Evolutionary conservation across 92 coral and sea anemone species (phyloP), one percentile per base, ranked within the genome.

Genomic region (Siderastrea siderea): DNA sequence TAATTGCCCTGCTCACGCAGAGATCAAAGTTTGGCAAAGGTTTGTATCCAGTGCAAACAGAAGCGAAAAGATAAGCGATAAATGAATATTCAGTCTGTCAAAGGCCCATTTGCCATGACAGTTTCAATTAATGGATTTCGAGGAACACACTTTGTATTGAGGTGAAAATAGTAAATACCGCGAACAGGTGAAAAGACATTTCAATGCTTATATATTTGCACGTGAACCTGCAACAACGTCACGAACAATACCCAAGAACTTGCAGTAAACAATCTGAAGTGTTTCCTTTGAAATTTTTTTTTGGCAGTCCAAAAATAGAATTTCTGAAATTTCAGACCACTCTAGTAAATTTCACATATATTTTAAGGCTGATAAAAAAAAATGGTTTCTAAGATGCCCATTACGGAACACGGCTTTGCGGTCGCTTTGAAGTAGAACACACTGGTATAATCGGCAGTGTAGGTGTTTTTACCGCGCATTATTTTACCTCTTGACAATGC

Each of bases 31-130:
- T 81, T 81, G 65, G 71, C 50, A 52, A 75, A 75, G 61, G 72
- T 68, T 68, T 51, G 17, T 83, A 9, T 60, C 79, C 68, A 57
- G 19, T 17, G 59, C 69, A 70, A 71, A 82, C 78, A 81, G 44
- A 10, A 57, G 19, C 54, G 43, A 50, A 26, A 65, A 59, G 72
- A 83, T 83, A 59, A 49, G 16, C 38, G 79, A 83, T 46, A 58
- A 73, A 72, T 17, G 79, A 71, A 83, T 72, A 71, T 83, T 83
- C 78, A 61, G 72, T 83, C 72, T 57, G 70, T 5, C 16, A 14
- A 10, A 26, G 38, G 44, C 46, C 79, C 47, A 69, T 52, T 83
- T 71, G 47, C 65, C 60, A 10, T 58, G 78, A 82, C 57, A 82
- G 77, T 7, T 80, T 46, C 68, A 82, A 70, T 58, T 59, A 83